Evolutionary conservation across 2,888 invertebrate genomes (phyloP).

Genomic region (Panorpa germanica): DNA sequence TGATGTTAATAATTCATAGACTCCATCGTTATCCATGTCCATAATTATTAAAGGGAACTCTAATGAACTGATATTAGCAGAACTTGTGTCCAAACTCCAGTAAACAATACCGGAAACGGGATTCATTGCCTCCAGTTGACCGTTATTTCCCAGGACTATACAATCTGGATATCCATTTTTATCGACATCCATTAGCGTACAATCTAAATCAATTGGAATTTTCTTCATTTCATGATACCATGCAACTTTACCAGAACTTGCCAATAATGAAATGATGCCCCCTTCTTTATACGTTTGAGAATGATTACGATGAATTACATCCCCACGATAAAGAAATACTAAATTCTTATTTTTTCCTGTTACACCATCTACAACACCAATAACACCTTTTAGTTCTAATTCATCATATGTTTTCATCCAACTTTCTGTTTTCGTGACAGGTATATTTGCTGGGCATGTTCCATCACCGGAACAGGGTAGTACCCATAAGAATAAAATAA

Average conservation of each 20-base stretch:
- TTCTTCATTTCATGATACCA: slow-evolving; percentile 54
- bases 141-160: slow-evolving; percentile 50
- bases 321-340: slow-evolving; percentile 53
- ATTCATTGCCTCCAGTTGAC: slow-evolving; percentile 38
- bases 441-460: slow-evolving; percentile 35
- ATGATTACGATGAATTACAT: slow-evolving; percentile 33
- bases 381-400: slow-evolving; percentile 47
- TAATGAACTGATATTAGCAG: too few species aligned
- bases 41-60: slow-evolving; percentile 52
- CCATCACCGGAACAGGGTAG: slow-evolving; percentile 53
- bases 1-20: slow-evolving; percentile 45
- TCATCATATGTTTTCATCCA: slow-evolving; percentile 50
- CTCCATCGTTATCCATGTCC: slow-evolving; percentile 51
- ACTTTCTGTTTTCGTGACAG: slow-evolving; percentile 38
- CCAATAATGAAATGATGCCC: slow-evolving; percentile 50
- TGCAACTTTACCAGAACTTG: slow-evolving; percentile 46
- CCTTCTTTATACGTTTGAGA: slow-evolving; percentile 29
- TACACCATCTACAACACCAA: slow-evolving; percentile 46
- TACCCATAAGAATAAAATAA: slow-evolving; percentile 55
- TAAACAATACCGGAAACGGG: slow-evolving; percentile 35
- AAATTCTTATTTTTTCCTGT: slow-evolving; percentile 46
- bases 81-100: slow-evolving; percentile 31
- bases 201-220: slow-evolving; percentile 53
- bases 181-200: slow-evolving; percentile 52
- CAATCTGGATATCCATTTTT: slow-evolving; percentile 54